A percentile compares a stretch with the other conserved stretches of the same genome.
Conservation (phyloP, 2,888 invertebrate genomes). For the Hybos culiciformis region DNA sequence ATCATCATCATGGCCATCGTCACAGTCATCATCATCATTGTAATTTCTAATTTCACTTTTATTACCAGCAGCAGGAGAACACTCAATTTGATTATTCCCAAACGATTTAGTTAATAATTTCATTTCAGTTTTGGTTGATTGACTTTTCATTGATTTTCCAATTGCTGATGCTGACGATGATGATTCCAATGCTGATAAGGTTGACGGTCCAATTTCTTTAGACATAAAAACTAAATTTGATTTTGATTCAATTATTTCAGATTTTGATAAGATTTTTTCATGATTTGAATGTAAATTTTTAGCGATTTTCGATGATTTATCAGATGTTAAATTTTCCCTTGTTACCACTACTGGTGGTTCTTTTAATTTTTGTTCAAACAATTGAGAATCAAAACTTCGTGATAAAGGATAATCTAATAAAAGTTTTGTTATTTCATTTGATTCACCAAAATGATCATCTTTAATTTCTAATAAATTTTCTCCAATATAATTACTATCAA, state of each 20-base stretch:
- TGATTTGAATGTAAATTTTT: conserved; percentile 9
- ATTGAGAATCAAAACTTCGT: conserved; percentile 29
- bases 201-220: conserved; percentile 19
- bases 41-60: background rate
- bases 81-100: conserved; percentile 17
- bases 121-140: conserved; percentile 15
- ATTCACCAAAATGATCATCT: conserved; percentile 48
- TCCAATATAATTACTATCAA: background rate
- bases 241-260: conserved; percentile 27
- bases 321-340: background rate
- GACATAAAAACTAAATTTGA: conserved; percentile 3
- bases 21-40: background rate
- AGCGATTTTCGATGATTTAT: background rate
- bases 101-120: conserved; percentile 24
- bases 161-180: conserved; percentile 21
- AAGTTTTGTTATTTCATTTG: conserved; percentile 24
- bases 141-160: conserved; percentile 11
- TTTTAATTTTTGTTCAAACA: conserved; percentile 11
- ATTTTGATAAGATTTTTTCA: conserved; percentile 23
- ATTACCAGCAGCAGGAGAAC: background rate
- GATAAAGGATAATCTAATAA: conserved; percentile 23
- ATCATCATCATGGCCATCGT: background rate
- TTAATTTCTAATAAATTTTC: conserved; percentile 40
- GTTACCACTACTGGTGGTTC: background rate
- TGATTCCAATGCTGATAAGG: conserved; percentile 15